Evolutionary conservation across 1,140 invertebrate genomes (phyloP), one percentile per base, ranked within the genome.

Genomic region (Thaumetopoea pityocampa): DNA sequence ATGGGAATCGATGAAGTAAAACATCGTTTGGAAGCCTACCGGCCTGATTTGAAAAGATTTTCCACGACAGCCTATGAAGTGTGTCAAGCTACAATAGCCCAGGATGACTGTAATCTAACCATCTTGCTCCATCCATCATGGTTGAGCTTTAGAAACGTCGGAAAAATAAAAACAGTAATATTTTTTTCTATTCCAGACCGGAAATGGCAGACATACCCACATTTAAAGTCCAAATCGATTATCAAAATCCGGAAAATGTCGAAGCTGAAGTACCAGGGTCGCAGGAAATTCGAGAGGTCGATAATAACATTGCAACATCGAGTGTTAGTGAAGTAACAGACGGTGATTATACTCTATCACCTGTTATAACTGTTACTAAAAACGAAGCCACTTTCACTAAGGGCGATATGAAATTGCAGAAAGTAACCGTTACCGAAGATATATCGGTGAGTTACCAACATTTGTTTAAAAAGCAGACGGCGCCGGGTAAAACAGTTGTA

Each of bases 391-490:
- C 51, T 0, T 64, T 69, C 7, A 69, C 59, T 0, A 82, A 79
- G 40, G 71, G 64, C 0, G 71, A 67, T 9, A 1, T 76, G 33
- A 82, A 70, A 27, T 14, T 71, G 15, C 71, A 78, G 19, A 80
- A 73, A 34, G 47, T 80, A 0, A 50, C 62, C 0, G 71, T 80
- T 2, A 62, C 67, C 0, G 78, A 80, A 27, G 64, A 79, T 29
- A 63, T 76, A 3, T 68, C 78, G 55, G 76, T 82, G 50, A 78
- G 62, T 33, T 80, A 56, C 24, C 68, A 76, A 36, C 72, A 82
- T 51, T 49, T 82, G 46, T 77, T 80, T 36, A 82, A 77, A 49
- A 76, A 73, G 26, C 55, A 72, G 20, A 58, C 56, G 0, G 27
- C 27, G 3, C 64, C 72, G 0, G 74, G 70, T 0, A 76, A 79